These are phyloP conservation scores for Plodia interpunctella DNA, from an alignment of 1,140 invertebrate genomes.

Conservation along the genomic window DNA sequence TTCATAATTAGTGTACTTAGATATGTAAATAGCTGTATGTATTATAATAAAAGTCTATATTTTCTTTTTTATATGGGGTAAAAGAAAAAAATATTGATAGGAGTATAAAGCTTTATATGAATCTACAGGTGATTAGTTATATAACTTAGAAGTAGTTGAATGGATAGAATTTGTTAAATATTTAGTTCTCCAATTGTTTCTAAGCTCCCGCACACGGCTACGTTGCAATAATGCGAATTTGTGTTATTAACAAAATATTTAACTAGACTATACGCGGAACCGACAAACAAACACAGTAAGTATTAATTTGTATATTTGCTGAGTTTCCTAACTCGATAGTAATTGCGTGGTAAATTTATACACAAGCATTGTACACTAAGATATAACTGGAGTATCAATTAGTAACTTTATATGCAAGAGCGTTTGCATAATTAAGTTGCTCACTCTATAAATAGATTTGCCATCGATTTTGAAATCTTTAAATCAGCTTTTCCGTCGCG, in stretches of 20 bases:
- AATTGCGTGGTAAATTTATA: neutral
- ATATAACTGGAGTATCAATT: neutral
- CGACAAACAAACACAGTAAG: neutral
- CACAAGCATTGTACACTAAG: neutral
- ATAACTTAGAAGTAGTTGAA: too few species aligned
- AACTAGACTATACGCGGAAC: neutral
- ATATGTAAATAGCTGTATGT: too few species aligned
- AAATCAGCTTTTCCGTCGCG: neutral
- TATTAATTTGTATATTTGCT: neutral
- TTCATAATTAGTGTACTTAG: too few species aligned
- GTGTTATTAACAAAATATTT: neutral
- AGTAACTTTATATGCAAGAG: neutral
- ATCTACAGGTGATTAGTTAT: too few species aligned
- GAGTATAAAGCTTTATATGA: too few species aligned
- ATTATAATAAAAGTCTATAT: too few species aligned
- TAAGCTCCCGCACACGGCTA: neutral
- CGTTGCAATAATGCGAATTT: conserved; percentile 3
- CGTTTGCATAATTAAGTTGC: too few species aligned
- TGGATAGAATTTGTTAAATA: too few species aligned
- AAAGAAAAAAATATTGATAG: too few species aligned
- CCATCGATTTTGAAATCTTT: too few species aligned
- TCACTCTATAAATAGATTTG: too few species aligned
- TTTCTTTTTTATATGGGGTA: too few species aligned
- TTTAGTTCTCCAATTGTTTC: neutral
- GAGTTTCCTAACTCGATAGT: neutral